These are phyloP conservation scores for Pteropus rufus DNA, from an alignment of 2,797 vertebrate species.

Conservation along the genomic window DNA sequence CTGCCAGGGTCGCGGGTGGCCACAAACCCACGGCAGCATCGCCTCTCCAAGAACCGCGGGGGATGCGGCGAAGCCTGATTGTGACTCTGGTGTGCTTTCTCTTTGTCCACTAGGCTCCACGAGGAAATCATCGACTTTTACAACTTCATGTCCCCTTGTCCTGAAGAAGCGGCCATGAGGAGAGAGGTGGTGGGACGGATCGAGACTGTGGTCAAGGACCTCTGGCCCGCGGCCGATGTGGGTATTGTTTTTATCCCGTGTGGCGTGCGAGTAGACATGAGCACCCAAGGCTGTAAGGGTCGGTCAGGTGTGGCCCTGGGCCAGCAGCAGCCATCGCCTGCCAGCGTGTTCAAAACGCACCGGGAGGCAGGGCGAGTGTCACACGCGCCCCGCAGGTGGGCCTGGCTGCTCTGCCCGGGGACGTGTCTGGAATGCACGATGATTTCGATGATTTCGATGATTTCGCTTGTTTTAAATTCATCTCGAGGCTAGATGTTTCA, in stretches of 20 bases:
- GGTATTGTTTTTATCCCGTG: conserved; percentile 64
- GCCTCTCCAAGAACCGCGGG: not conserved
- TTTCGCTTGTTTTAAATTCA: not conserved
- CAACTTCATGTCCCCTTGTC: conserved; percentile 97
- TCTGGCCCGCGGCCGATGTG: conserved; percentile 96
- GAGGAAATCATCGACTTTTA: conserved; percentile 99
- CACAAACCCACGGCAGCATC: not conserved
- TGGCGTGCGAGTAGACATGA: fast-evolving
- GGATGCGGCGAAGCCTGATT: not conserved
- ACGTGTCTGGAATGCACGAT: no score
- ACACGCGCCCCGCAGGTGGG: not conserved
- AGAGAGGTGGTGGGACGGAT: conserved; percentile 97
- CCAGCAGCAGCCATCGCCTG: fast-evolving
- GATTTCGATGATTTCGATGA: not conserved
- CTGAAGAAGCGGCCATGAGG: conserved; percentile 97
- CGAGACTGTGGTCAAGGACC: conserved; percentile 95
- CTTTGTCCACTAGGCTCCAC: conserved; percentile 87
- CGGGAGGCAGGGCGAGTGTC: not conserved
- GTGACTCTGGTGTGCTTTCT: not conserved
- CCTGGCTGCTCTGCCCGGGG: not conserved
- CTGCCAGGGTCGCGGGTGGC: not conserved
- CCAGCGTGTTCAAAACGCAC: not conserved
- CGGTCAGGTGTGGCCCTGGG: not conserved
- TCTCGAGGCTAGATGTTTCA: not conserved
- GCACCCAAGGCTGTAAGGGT: fast-evolving